phyloP scores from a whole-genome alignment of 2,797 vertebrate species.

The Choloepus didactylus region DNA sequence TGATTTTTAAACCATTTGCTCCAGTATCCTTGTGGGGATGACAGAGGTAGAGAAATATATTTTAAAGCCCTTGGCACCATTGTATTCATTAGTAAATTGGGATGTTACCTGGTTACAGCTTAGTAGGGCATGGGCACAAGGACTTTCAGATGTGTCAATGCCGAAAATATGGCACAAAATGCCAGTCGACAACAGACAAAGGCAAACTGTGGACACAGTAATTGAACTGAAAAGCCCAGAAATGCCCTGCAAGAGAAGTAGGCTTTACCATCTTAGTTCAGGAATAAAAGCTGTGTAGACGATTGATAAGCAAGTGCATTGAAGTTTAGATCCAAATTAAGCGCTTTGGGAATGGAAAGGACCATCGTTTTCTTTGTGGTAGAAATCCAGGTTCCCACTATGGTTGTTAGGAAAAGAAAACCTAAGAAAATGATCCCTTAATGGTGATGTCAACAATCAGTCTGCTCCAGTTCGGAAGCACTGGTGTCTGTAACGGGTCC shows the following conservation, averaged over 20 bases:
- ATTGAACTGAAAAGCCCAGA: not conserved
- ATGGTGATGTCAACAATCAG: not conserved
- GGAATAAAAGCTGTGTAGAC: not conserved
- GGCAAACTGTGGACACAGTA: not conserved
- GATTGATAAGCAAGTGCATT: not conserved
- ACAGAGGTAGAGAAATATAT: not conserved
- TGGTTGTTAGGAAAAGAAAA: not conserved
- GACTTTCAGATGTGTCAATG: not conserved
- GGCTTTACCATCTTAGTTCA: not conserved
- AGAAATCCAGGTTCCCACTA: constrained; percentile 43
- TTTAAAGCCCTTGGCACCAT: not conserved
- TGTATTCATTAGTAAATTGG: not conserved
- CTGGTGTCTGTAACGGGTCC: not conserved
- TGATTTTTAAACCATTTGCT: not conserved
- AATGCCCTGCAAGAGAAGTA: not conserved
- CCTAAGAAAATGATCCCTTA: not conserved
- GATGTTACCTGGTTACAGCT: not conserved
- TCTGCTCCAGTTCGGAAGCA: not conserved
- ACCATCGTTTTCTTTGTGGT: not conserved
- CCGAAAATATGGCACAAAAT: not conserved
- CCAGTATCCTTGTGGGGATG: not conserved
- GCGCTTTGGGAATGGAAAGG: not conserved
- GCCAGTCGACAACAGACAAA: not conserved
- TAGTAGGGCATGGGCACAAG: not conserved
- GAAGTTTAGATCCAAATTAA: constrained; percentile 3